These are phyloP conservation scores for Pampus argenteus DNA, from an alignment of 2,797 vertebrate genomes.

Conservation along the genomic window DNA sequence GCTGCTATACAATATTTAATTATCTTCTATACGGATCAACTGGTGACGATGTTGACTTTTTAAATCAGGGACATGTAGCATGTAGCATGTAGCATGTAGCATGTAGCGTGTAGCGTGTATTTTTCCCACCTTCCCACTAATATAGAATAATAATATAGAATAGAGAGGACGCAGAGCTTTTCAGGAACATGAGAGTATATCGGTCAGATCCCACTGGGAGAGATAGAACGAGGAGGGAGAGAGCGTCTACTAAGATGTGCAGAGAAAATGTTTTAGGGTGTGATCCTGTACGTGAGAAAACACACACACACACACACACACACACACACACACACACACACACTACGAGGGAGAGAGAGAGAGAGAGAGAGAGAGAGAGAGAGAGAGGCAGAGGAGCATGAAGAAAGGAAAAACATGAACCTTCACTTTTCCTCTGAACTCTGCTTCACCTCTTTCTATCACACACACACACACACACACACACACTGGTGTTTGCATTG, in stretches of 20 bases:
- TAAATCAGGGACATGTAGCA: too few species aligned
- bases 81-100: too few species aligned
- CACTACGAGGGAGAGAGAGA: not conserved
- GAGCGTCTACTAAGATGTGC: conserved; percentile 45
- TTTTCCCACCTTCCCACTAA: too few species aligned
- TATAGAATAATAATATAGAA: not conserved
- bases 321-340: conserved; percentile 15
- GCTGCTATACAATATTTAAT: too few species aligned
- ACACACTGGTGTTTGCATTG: conserved; percentile 72
- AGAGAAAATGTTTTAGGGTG: conserved; percentile 69
- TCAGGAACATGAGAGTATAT: conserved; percentile 32
- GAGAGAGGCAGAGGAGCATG: conserved; percentile 64
- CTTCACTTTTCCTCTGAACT: conserved; percentile 76
- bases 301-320: conserved; percentile 16
- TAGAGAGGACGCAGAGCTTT: not conserved
- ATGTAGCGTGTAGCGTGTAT: too few species aligned
- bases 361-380: not conserved
- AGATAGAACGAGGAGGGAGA: not conserved
- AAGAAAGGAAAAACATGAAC: conserved; percentile 74
- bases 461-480: conserved; percentile 41
- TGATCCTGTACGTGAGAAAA: conserved; percentile 63
- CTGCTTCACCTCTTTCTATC: conserved; percentile 65
- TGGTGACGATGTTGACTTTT: too few species aligned
- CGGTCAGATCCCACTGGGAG: conserved; percentile 54
- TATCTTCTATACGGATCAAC: too few species aligned